These are phyloP conservation scores for Ictidomys tridecemlineatus DNA, from an alignment of 2,113 vertebrate genomes.

Conservation along the genomic window DNA sequence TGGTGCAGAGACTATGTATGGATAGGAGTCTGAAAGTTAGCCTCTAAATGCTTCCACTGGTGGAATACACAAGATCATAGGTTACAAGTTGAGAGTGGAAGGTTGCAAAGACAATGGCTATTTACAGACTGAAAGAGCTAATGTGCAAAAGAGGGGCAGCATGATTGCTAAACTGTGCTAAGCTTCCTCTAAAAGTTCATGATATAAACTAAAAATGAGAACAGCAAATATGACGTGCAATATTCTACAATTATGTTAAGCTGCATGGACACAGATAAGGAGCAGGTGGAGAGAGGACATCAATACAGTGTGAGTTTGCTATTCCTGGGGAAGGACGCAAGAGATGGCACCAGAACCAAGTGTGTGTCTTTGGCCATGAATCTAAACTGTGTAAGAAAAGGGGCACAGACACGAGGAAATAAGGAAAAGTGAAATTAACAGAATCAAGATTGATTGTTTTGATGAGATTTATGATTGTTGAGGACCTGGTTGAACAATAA, in stretches of 20 bases:
- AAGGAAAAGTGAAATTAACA: background rate
- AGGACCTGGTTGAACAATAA: background rate
- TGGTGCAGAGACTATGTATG: background rate
- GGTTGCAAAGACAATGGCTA: background rate
- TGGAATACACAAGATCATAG: background rate
- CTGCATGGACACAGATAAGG: background rate
- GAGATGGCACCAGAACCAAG: background rate
- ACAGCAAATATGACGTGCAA: background rate
- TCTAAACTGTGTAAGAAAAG: background rate
- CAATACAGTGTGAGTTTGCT: background rate
- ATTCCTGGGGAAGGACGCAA: background rate
- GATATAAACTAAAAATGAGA: background rate
- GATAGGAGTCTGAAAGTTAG: background rate
- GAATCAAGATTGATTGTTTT: background rate
- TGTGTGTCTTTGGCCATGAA: background rate
- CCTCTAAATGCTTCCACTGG: background rate
- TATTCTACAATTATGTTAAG: background rate
- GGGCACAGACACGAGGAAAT: background rate
- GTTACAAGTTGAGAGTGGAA: background rate
- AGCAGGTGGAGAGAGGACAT: background rate
- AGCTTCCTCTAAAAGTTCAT: background rate
- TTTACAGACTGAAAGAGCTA: background rate
- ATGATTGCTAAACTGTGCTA: background rate
- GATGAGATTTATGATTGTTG: background rate
- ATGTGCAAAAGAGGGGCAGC: background rate